Evolutionary conservation across 2,113 vertebrate genomes (phyloP).

Genomic region (Pachypanchax playfairii): DNA sequence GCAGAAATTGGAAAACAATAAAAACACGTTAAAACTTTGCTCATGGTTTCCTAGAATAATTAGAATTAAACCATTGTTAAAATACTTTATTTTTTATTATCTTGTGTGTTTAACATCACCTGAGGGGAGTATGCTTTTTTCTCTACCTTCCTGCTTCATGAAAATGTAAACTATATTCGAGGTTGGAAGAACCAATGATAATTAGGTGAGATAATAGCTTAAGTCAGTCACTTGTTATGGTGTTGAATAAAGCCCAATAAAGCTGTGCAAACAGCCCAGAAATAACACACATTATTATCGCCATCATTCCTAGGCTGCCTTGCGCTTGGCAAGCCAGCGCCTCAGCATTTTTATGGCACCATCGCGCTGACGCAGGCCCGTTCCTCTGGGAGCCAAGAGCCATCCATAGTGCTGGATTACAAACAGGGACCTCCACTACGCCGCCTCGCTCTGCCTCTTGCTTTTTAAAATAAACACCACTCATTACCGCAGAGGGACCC

Average conservation of each 20-base stretch:
- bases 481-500: slow-evolving; percentile 61
- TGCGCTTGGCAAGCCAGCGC: slow-evolving; percentile 50
- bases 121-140: slow-evolving; percentile 16
- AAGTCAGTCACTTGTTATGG: slow-evolving; percentile 55
- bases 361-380: slow-evolving; percentile 62
- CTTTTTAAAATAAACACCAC: slow-evolving; percentile 77
- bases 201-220: slow-evolving; percentile 72
- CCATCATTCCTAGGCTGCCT: slow-evolving; percentile 65
- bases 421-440: slow-evolving; percentile 32
- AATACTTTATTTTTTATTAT: slow-evolving; percentile 1
- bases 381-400: slow-evolving; percentile 59
- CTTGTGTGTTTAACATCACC: slow-evolving; percentile 15
- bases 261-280: slow-evolving; percentile 72
- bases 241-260: slow-evolving; percentile 58
- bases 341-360: slow-evolving; percentile 71
- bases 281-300: slow-evolving; percentile 66
- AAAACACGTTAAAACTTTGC: background rate
- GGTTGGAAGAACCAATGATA: slow-evolving; percentile 64
- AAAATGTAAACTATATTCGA: slow-evolving; percentile 55
- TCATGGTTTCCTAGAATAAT: background rate
- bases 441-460: slow-evolving; percentile 39
- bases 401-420: slow-evolving; percentile 68
- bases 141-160: slow-evolving; percentile 41
- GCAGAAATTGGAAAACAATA: too few relatives aligned
- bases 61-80: background rate